Conservation (phyloP, 2,113 vertebrate species). For the Rhinoptilus africanus region DNA sequence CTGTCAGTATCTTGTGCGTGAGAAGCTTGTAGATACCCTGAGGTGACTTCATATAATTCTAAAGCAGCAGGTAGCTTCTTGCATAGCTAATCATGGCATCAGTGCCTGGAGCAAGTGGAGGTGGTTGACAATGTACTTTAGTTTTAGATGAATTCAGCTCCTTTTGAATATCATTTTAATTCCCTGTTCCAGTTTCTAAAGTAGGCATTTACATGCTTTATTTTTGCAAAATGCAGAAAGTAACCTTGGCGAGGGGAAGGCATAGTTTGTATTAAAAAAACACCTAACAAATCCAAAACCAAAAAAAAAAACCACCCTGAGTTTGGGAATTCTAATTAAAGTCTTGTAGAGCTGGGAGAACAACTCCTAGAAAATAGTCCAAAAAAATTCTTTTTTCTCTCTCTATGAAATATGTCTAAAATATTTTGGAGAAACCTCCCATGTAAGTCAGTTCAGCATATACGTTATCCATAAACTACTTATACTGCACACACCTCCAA, state of each 20-base stretch:
- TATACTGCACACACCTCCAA: not conserved
- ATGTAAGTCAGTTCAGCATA: not conserved
- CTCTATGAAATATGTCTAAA: not conserved
- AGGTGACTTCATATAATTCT: slow-evolving; percentile 80
- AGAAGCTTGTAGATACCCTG: slow-evolving; percentile 81
- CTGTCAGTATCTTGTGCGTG: slow-evolving; percentile 80
- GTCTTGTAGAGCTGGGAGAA: not conserved
- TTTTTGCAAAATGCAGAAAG: slow-evolving; percentile 54
- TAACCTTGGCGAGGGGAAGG: not conserved
- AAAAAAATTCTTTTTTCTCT: not conserved
- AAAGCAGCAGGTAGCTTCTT: slow-evolving; percentile 86
- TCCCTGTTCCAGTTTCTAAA: slow-evolving; percentile 67
- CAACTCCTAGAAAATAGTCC: not conserved
- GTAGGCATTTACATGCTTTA: slow-evolving; percentile 55
- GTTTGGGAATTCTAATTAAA: not conserved
- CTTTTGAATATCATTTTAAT: slow-evolving; percentile 79
- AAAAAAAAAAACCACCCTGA: not conserved
- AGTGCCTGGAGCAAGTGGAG: slow-evolving; percentile 77
- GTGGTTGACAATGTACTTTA: slow-evolving; percentile 77
- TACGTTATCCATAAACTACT: not conserved
- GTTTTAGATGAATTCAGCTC: slow-evolving; percentile 77
- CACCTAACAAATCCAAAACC: not conserved
- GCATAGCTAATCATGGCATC: slow-evolving; percentile 83
- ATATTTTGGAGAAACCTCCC: not conserved
- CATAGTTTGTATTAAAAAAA: not conserved